A percentile compares a stretch with the other conserved stretches of the same genome.
These are phyloP conservation scores for Melanostoma mellinum DNA, from an alignment of 2,888 invertebrate species.

Conservation along the genomic window DNA sequence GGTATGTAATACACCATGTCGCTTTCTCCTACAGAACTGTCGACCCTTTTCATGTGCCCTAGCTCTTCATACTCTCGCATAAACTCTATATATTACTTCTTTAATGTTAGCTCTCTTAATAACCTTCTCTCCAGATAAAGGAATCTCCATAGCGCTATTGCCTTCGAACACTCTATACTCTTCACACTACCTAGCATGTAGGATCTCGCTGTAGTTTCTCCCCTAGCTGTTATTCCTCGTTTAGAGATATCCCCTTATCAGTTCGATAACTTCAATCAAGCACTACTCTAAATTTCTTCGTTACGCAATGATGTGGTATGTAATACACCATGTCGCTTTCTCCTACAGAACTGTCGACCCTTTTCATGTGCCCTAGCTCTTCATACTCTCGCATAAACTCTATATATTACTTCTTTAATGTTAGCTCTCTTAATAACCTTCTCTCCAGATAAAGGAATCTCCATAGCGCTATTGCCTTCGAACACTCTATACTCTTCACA, in stretches of 20 bases:
- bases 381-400: constrained; percentile 6
- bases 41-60: background rate
- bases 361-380: background rate
- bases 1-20: too few species aligned
- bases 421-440: background rate
- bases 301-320: too few species aligned
- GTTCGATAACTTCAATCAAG: too few species aligned
- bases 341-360: background rate
- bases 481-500: background rate
- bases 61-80: constrained; percentile 4
- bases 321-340: too few species aligned
- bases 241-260: too few species aligned
- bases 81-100: background rate
- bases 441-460: background rate
- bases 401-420: background rate
- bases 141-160: background rate
- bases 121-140: background rate
- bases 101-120: background rate
- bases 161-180: background rate
- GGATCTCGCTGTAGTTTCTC: too few species aligned
- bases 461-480: background rate
- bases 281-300: too few species aligned
- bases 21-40: too few species aligned
- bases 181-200: background rate
- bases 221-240: too few species aligned